These are phyloP conservation scores for Thysanoteuthis rhombus DNA, from an alignment of 2,888 invertebrate genomes.

Conservation along the genomic window DNA sequence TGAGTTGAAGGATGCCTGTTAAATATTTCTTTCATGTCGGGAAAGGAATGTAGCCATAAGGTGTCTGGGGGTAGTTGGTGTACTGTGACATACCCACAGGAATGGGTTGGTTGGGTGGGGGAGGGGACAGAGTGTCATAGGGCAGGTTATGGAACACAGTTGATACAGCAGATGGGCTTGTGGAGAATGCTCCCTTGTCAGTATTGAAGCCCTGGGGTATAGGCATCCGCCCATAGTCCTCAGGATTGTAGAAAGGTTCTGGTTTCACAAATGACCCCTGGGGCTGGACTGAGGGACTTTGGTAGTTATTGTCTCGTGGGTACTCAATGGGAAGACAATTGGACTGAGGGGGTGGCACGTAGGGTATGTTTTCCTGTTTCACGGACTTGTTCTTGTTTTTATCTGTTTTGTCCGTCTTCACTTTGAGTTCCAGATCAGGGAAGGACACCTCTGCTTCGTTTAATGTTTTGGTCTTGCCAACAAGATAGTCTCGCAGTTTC, in stretches of 20 bases:
- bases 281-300: not conserved
- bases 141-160: constrained; percentile 15
- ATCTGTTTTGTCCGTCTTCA: constrained; percentile 46
- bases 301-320: not conserved
- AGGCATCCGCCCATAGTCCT: constrained; percentile 39
- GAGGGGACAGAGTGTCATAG: constrained; percentile 21
- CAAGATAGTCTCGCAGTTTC: constrained; percentile 92
- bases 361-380: constrained; percentile 29
- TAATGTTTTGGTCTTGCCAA: constrained; percentile 74
- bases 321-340: not conserved
- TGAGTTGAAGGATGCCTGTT: constrained; percentile 13
- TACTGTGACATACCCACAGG: constrained; percentile 30
- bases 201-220: not conserved
- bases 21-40: constrained; percentile 18
- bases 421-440: constrained; percentile 60
- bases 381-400: constrained; percentile 35
- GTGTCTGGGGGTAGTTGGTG: constrained; percentile 22
- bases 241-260: constrained; percentile 36
- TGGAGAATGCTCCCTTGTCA: not conserved
- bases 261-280: constrained; percentile 36
- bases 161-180: not conserved
- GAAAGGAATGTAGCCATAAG: constrained; percentile 27
- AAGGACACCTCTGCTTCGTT: constrained; percentile 65
- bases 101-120: constrained; percentile 22
- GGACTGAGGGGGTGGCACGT: constrained; percentile 13